Conservation (phyloP, 2,113 vertebrate species). For the Ptychochromis oligacanthus region DNA sequence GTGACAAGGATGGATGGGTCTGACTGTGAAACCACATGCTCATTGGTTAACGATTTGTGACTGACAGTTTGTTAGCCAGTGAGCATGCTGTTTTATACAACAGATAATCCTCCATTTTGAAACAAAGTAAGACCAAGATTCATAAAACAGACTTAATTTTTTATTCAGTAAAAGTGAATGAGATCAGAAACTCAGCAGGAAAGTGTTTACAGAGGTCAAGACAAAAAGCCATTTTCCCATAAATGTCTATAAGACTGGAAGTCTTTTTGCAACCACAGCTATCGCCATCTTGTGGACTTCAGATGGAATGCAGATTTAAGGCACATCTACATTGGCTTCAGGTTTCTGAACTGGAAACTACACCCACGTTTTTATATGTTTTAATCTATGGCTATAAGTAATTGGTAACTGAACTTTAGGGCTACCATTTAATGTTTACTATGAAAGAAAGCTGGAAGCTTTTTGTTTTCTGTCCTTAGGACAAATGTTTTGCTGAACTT, state of each 20-base stretch:
- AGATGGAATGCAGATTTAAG: not conserved
- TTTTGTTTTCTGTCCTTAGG: too few species aligned
- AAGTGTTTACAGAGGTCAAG: not conserved
- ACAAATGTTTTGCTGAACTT: too few species aligned
- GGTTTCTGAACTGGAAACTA: too few species aligned
- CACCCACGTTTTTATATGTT: too few species aligned
- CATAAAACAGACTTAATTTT: not conserved
- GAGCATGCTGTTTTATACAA: not conserved
- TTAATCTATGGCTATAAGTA: too few species aligned
- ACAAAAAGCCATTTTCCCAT: not conserved
- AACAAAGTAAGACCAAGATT: not conserved
- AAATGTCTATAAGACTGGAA: not conserved
- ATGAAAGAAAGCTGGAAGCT: too few species aligned
- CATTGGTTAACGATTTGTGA: not conserved
- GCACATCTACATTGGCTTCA: too few species aligned
- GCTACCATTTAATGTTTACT: too few species aligned
- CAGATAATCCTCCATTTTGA: not conserved
- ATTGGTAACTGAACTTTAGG: too few species aligned
- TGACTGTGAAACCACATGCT: not conserved
- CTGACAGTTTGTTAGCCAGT: not conserved
- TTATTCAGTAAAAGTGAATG: not conserved
- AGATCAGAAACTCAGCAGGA: too few species aligned
- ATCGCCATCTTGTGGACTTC: not conserved
- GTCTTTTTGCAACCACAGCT: not conserved
- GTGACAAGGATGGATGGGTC: not conserved